Evolutionary conservation across 2,888 invertebrate species (phyloP).

Genomic region (Nomada fucata): DNA sequence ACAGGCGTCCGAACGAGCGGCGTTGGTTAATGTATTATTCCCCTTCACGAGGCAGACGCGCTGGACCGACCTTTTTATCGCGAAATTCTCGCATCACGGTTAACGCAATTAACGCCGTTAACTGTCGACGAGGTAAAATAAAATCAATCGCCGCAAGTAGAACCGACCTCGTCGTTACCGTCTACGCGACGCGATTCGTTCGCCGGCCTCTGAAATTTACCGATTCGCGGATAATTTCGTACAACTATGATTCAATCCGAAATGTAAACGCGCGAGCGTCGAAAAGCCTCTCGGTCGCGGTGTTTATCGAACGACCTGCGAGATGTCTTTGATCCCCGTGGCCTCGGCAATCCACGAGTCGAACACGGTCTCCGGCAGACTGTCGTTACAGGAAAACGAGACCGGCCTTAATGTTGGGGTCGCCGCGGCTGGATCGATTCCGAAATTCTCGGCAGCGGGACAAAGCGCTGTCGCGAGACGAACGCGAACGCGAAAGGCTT

Average conservation of each 20-base stretch:
- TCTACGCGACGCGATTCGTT: neutral
- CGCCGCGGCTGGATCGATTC: constrained; percentile 60
- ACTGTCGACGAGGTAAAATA: no score
- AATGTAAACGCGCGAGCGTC: no score
- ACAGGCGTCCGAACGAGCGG: constrained; percentile 39
- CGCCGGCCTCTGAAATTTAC: no score
- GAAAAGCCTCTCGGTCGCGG: neutral
- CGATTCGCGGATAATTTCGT: neutral
- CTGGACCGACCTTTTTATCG: constrained; percentile 14
- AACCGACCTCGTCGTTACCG: no score
- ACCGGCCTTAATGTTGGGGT: constrained; percentile 76
- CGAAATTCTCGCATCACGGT: neutral
- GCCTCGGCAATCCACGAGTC: constrained; percentile 15
- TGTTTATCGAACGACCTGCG: constrained; percentile 3
- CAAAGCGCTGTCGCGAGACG: constrained; percentile 55
- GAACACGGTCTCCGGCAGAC: constrained; percentile 47
- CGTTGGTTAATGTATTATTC: constrained; percentile 64
- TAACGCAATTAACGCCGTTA: neutral
- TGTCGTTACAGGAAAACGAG: constrained; percentile 78
- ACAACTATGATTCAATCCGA: neutral
- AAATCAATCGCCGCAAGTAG: no score
- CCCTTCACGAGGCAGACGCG: constrained; percentile 12
- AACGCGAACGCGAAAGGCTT: neutral
- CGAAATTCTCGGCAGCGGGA: constrained; percentile 61
- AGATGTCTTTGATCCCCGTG: constrained; percentile 46